A percentile compares a stretch with the other conserved stretches of the same genome.
These are phyloP conservation scores for Atethmia centrago DNA, from an alignment of 2,888 invertebrate genomes.

Conservation along the genomic window DNA sequence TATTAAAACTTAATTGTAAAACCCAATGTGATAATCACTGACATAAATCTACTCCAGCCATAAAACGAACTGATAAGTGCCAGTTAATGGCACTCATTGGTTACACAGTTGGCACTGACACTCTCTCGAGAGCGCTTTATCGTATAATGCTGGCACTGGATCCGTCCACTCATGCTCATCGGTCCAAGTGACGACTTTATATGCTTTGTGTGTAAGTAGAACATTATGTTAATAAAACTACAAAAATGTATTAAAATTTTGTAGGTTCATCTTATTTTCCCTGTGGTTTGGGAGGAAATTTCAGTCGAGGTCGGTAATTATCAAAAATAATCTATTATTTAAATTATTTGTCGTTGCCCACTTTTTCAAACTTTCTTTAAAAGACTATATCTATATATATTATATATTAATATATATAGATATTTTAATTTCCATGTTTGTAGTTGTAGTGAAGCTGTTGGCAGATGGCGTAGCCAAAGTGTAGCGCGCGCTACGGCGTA, in stretches of 20 bases:
- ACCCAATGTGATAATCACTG: neutral
- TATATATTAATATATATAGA: too few species aligned
- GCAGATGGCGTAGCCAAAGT: neutral
- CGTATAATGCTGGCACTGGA: constrained; percentile 44
- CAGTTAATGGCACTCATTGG: constrained; percentile 32
- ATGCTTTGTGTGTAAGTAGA: constrained; percentile 18
- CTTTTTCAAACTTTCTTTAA: too few species aligned
- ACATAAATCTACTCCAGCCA: constrained; percentile 17
- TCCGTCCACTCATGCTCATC: constrained; percentile 40
- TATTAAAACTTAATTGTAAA: neutral
- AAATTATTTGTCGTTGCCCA: neutral
- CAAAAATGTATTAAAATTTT: neutral
- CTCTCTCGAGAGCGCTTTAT: constrained; percentile 26
- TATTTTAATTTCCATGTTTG: neutral
- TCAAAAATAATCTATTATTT: neutral
- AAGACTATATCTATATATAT: too few species aligned
- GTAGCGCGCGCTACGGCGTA: constrained; percentile 23
- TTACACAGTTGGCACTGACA: constrained; percentile 44
- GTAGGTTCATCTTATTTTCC: neutral
- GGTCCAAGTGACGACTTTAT: constrained; percentile 21
- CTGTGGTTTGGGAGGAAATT: neutral
- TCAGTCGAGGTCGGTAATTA: neutral
- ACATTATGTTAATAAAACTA: neutral
- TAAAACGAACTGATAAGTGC: constrained; percentile 36
- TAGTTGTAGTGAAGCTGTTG: neutral